Base-by-base conservation (phyloP, 2,113 vertebrate genomes). In the Oryzias javanicus region DNA sequence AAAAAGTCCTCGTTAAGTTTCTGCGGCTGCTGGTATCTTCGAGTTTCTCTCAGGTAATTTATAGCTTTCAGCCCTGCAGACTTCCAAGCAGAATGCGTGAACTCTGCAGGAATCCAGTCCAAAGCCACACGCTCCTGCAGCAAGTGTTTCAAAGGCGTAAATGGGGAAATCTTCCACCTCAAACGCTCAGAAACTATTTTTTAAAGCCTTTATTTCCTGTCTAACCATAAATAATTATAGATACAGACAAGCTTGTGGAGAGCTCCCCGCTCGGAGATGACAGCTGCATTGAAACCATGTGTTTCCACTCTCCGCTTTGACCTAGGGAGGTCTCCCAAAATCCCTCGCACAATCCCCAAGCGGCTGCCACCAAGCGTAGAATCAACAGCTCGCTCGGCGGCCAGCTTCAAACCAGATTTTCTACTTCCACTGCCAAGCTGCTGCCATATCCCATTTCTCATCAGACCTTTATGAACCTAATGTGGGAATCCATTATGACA, bases 401-500 rank as follows among this genome's bases (percentile, higher is more conserved):
- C 48, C 67, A 42, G 8, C 70, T 72, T 77, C 67, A 63, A 79
- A 80, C 68, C 70, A 70, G 70, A 82, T 82, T 76, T 60, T 74
- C 72, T 70, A 55, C 72, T 76, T 60, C 51, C 50, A 5, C 2
- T 72, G 79, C 81, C 86, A 84, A 86, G 49, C 70, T 55, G 59
- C 80, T 84, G 86, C 81, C 88, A 84, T 57, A 70, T 87, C 74
- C 49, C 59, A 75, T 89, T 86, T 77, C 73, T 82, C 55, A 53
- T 69, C 70, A 51, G 70, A 55, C 66, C 62, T 64, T 83, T 67
- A 89, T 76, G 65, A 73, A 64, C 63, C 58, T 72, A 74, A 84
- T 82, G 78, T 86, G 74, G 77, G 71, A 89, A 88, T 86, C 78
- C 72, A 83, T 88, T 81, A 76, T 74, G 80, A 74, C 87, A 80